Base-by-base conservation (phyloP, 1,140 invertebrate genomes). In the Formica selysi region DNA sequence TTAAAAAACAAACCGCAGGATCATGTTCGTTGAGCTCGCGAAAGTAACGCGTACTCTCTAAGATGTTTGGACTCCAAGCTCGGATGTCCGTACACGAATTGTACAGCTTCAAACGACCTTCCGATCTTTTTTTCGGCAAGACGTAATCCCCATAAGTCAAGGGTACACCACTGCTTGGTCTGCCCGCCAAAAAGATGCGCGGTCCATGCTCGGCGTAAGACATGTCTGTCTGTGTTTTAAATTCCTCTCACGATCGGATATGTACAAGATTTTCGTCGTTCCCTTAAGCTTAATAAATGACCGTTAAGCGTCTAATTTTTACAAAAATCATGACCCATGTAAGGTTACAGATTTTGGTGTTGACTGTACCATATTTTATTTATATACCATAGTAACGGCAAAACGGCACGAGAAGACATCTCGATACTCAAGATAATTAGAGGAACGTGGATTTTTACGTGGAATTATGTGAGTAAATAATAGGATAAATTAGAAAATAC, bases 11-110 rank as follows among this genome's bases (percentile, higher is more conserved):
- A 80, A 94, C 93, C 81, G 59, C 54, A n/a, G 78, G 29, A 36
- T 83, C 87, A 86, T 92, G 83, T 87, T 94, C 93, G 10, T 81
- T 90, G 48, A 93, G 86, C 86, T 94, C 92, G 8, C 91, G 92
- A 89, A 94, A 94, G 86, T 94, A 94, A 76, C 91, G 93, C 32
- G 87, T 92, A 87, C 86, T 92, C 54, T 94, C 93, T 54, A 88
- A 67, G 64, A 89, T 76, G 87, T 91, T 90, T n/a, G 90, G 86
- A 78, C 93, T 93, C 94, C 94, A 94, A 11, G 94, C 92, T 91
- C 94, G 91, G 26, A 92, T 90, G 64, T 94, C 93, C 22, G 89
- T 87, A 54, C 91, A 94, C 29, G 93, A 94, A 32, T 94, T 90
- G 26, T 92, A 86, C 3, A 92, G 64, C 87, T 94, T 94, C 38